A percentile compares a stretch with the other conserved stretches of the same genome.
Evolutionary conservation across 2,113 vertebrate genomes (phyloP).

Genomic region (Rallus limicola): DNA sequence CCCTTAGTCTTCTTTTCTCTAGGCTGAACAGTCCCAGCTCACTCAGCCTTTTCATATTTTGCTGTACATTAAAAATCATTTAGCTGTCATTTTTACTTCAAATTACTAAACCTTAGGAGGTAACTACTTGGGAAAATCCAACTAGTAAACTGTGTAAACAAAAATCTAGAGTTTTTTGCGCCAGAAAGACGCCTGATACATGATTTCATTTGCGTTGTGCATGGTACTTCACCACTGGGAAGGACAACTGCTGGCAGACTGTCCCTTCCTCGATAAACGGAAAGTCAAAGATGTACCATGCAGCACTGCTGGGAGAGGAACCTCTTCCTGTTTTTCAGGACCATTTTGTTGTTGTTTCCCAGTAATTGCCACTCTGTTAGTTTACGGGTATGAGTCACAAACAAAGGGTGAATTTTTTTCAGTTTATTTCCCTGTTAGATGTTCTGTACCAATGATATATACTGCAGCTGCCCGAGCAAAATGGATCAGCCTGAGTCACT

Average conservation of each 20-base stretch:
- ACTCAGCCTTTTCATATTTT: neutral
- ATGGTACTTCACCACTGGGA: neutral
- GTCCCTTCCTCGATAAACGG: neutral
- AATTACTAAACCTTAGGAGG: neutral
- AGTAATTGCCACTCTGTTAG: neutral
- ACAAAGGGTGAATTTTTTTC: slow-evolving; percentile 8
- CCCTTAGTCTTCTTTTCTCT: too few relatives aligned
- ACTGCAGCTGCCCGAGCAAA: neutral
- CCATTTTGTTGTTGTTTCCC: neutral
- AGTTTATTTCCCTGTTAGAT: neutral
- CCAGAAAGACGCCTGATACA: neutral
- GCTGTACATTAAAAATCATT: neutral
- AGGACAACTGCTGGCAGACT: neutral
- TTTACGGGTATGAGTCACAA: neutral
- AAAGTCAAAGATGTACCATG: neutral
- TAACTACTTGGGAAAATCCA: neutral
- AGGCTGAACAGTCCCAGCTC: too few relatives aligned
- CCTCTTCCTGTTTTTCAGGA: neutral
- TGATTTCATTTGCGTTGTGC: neutral
- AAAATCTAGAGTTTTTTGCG: neutral
- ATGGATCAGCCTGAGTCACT: neutral
- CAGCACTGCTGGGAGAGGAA: neutral
- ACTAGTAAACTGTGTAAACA: neutral
- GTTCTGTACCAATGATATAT: neutral
- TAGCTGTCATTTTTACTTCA: neutral